These are phyloP conservation scores for Ascaphus truei DNA, from an alignment of 2,113 vertebrate species.

Conservation along the genomic window DNA sequence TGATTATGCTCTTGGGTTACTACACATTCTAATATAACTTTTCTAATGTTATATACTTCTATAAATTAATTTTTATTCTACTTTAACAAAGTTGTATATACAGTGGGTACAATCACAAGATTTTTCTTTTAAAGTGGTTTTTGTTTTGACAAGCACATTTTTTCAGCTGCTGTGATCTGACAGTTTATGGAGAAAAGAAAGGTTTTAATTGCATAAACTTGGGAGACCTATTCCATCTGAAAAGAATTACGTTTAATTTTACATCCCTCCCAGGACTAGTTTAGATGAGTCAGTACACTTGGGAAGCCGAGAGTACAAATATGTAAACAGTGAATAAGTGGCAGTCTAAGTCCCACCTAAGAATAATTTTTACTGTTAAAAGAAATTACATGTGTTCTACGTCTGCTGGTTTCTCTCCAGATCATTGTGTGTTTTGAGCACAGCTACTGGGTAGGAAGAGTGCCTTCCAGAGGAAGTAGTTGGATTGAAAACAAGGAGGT, in stretches of 20 bases:
- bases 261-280: not conserved
- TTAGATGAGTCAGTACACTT: constrained; percentile 1
- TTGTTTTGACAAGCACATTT: not conserved
- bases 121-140: not conserved
- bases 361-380: not conserved
- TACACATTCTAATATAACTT: no score
- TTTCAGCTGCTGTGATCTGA: not conserved
- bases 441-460: not conserved
- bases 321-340: constrained; percentile 19
- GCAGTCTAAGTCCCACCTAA: not conserved
- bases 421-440: constrained; percentile 4
- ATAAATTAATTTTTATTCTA: no score
- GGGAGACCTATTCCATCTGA: constrained; percentile 4
- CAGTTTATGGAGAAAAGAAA: not conserved
- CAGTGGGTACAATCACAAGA: no score
- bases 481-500: constrained; percentile 7
- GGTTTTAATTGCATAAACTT: constrained; percentile 1
- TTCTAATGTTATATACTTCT: no score
- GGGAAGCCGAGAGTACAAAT: not conserved
- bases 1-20: no score
- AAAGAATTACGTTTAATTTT: constrained; percentile 24
- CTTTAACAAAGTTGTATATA: no score
- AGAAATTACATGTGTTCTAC: not conserved
- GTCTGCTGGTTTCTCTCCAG: constrained; percentile 19
- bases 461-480: constrained; percentile 1